These are phyloP conservation scores for Clunio marinus DNA, from an alignment of 2,888 invertebrate species.

Conservation along the genomic window DNA sequence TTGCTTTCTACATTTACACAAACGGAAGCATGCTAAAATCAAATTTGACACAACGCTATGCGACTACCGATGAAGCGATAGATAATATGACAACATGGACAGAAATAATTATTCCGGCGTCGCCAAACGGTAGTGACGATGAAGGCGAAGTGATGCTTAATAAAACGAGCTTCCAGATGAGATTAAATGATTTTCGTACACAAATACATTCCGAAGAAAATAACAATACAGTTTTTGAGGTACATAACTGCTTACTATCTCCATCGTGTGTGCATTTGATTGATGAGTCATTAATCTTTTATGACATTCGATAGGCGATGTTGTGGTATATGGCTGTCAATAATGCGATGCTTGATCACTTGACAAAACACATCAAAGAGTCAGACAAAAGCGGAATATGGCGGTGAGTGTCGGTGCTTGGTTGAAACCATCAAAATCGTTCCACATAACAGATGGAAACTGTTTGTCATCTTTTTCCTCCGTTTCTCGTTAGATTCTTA, in stretches of 20 bases:
- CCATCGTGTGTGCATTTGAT: no score
- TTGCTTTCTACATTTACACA: conserved; percentile 80
- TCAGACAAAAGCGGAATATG: conserved; percentile 83
- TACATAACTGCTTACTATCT: no score
- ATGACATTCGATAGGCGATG: conserved; percentile 49
- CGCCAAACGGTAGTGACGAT: conserved; percentile 47
- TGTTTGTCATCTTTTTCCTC: no score
- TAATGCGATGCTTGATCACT: conserved; percentile 70
- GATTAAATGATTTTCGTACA: conserved; percentile 69
- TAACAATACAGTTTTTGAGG: conserved; percentile 55
- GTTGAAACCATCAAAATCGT: no score
- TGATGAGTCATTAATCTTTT: no score
- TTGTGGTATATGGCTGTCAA: conserved; percentile 82
- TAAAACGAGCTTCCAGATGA: conserved; percentile 63
- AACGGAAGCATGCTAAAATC: conserved; percentile 73
- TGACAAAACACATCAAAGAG: conserved; percentile 82
- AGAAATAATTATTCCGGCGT: conserved; percentile 59
- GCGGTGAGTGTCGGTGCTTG: conserved; percentile 62
- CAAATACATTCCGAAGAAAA: conserved; percentile 68
- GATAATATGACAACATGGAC: conserved; percentile 76
- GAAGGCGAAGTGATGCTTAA: conserved; percentile 56
- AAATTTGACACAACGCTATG: conserved; percentile 69
- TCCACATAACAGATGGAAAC: no score
- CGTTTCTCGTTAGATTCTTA: conserved; percentile 63
- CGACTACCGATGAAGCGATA: conserved; percentile 69